Percentiles rank a stretch among this genome's conserved stretches.
Conservation (phyloP, 1,140 invertebrate genomes). For the Maconellicoccus hirsutus region DNA sequence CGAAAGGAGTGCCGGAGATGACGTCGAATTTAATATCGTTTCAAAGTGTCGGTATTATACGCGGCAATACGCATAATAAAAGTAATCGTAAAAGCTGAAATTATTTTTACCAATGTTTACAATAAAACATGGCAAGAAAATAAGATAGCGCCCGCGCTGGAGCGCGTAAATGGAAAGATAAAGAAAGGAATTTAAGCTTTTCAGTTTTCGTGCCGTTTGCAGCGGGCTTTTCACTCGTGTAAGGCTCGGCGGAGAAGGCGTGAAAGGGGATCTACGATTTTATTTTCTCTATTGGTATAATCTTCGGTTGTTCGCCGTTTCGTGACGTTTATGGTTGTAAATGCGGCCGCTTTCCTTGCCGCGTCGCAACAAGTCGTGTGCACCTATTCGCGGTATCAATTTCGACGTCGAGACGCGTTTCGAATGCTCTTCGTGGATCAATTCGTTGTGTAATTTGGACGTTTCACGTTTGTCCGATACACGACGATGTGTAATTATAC, state of each 20-base stretch:
- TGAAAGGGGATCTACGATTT: neutral
- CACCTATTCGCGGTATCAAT: too few relatives aligned
- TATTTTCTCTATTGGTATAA: neutral
- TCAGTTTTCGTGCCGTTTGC: too few relatives aligned
- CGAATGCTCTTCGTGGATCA: too few relatives aligned
- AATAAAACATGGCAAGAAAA: neutral
- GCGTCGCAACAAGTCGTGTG: too few relatives aligned
- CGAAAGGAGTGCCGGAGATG: neutral
- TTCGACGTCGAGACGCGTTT: too few relatives aligned
- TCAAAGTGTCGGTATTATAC: neutral
- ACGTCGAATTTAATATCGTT: neutral
- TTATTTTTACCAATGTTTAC: neutral
- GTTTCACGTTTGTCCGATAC: too few relatives aligned
- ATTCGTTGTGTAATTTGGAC: too few relatives aligned
- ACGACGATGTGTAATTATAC: too few relatives aligned
- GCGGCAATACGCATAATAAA: neutral
- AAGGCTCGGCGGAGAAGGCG: too few relatives aligned
- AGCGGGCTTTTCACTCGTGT: too few relatives aligned
- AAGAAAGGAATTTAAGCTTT: neutral
- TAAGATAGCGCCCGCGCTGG: neutral
- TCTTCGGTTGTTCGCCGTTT: neutral
- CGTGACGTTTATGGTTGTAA: constrained; percentile 3
- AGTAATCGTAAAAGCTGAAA: constrained; percentile 9
- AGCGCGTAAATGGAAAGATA: neutral
- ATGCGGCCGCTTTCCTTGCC: neutral